Evolutionary conservation across 2,888 invertebrate genomes (phyloP).

Genomic region (Scaptomyza parva): DNA sequence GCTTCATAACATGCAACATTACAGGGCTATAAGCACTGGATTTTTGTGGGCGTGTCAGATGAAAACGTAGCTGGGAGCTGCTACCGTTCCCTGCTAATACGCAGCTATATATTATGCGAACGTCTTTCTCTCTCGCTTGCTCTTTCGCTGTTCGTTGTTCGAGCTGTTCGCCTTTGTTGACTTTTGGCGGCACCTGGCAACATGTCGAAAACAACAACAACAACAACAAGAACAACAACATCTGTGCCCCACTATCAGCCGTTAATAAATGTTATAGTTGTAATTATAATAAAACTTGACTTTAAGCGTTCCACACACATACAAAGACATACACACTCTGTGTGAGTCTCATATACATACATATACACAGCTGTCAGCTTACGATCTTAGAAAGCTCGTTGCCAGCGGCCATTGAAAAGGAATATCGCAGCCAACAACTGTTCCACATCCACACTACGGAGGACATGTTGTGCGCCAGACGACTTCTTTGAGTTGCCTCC

Average conservation of each 20-base stretch:
- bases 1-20: conserved; percentile 79
- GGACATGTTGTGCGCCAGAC: conserved; percentile 38
- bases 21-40: conserved; percentile 57
- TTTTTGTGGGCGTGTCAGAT: conserved; percentile 58
- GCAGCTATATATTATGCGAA: conserved; percentile 74
- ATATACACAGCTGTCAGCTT: conserved; percentile 48
- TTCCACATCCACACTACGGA: conserved; percentile 14
- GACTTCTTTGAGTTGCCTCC: conserved; percentile 33
- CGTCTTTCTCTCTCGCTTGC: conserved; percentile 16
- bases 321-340: conserved; percentile 16
- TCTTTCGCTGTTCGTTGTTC: not conserved
- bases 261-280: conserved; percentile 80
- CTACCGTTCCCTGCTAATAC: conserved; percentile 61
- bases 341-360: no score
- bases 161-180: conserved; percentile 40
- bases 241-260: conserved; percentile 60
- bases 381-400: conserved; percentile 54
- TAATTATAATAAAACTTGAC: conserved; percentile 81
- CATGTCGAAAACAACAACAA: conserved; percentile 17
- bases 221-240: conserved; percentile 36
- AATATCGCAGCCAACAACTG: conserved; percentile 39
- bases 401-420: conserved; percentile 43
- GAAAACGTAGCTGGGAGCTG: conserved; percentile 30
- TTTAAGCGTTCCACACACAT: conserved; percentile 51
- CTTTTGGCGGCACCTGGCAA: conserved; percentile 69